Base-by-base conservation (phyloP, 2,888 invertebrate genomes). In the Portevinia maculata region DNA sequence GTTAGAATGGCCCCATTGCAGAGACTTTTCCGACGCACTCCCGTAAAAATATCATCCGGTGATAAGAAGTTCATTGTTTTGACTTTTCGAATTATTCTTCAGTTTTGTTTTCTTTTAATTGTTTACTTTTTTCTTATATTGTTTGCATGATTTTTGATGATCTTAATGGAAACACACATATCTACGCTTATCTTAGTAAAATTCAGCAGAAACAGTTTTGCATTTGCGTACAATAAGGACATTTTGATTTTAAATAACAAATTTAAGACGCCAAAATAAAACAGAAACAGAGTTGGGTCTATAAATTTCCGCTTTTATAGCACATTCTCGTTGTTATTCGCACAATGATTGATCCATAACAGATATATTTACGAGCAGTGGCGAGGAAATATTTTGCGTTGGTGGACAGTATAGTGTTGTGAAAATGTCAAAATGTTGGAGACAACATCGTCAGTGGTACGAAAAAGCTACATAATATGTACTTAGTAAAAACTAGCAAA, bases 11-110 rank as follows among this genome's bases (percentile, higher is more conserved):
- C 85, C 50, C 88, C 89, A 85, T 88, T 89, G 67, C 90, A 90
- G 13, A 90, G 86, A 84, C 89, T 90, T 84, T 88, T 90, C 39
- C 90, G 88, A 34, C 90, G 88, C 28, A 88, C 86, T 30, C 88
- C 88, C 78, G 86, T 87, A 60, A 89, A 87, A 74, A 88, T 87
- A 84, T 89, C 89, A 70, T 89, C 89, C 39, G 89, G 89, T 32
- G 89, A 88, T 34, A 89, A 86, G 65, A 89, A 88, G 86, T 89
- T 89, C 89, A 89, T 89, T 67, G 46, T 83, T 73, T 46, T 32
- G 46, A 53, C 17, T 59, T 50, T 52, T 32, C 3, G n/a, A 9
- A 21, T 8, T 2, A 19, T 15, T 44, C 41, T 39, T 11, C 17
- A 11, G 15, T 44, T 44, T n/a, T 17, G 19, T 44, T 37, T 50